Evolutionary conservation across 2,113 vertebrate species (phyloP).

Genomic region (Ailurus styani): DNA sequence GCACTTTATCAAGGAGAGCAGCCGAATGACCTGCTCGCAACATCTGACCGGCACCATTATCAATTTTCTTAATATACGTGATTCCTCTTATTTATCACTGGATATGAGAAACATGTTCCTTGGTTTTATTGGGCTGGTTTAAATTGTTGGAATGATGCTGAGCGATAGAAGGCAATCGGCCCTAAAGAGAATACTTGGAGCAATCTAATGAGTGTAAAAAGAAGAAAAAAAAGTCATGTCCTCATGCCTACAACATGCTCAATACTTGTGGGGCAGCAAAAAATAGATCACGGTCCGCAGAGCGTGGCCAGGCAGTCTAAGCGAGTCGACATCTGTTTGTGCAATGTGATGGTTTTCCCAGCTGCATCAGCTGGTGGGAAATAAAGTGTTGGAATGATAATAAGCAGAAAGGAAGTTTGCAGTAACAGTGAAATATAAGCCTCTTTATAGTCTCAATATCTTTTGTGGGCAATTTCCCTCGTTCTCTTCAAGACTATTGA

Average conservation of each 20-base stretch:
- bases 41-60: conserved; percentile 51
- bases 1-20: conserved; percentile 71
- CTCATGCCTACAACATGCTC: background rate
- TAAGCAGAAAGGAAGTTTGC: conserved; percentile 63
- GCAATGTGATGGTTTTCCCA: conserved; percentile 66
- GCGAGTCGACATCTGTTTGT: conserved; percentile 70
- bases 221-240: background rate
- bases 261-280: conserved; percentile 52
- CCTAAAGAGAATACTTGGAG: conserved; percentile 34
- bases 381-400: conserved; percentile 68
- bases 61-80: conserved; percentile 67
- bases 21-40: conserved; percentile 61
- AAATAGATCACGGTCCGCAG: background rate
- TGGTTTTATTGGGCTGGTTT: conserved; percentile 9
- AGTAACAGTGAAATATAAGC: conserved; percentile 64
- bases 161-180: background rate
- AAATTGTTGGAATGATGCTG: conserved; percentile 33
- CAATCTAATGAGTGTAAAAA: conserved; percentile 42
- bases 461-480: conserved; percentile 62
- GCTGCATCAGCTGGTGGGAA: conserved; percentile 54
- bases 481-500: conserved; percentile 65
- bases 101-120: conserved; percentile 11
- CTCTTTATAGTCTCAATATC: conserved; percentile 66
- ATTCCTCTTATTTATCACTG: conserved; percentile 65
- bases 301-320: conserved; percentile 49